Base-by-base conservation (phyloP, 2,797 vertebrate species). In the Poecilia picta region DNA sequence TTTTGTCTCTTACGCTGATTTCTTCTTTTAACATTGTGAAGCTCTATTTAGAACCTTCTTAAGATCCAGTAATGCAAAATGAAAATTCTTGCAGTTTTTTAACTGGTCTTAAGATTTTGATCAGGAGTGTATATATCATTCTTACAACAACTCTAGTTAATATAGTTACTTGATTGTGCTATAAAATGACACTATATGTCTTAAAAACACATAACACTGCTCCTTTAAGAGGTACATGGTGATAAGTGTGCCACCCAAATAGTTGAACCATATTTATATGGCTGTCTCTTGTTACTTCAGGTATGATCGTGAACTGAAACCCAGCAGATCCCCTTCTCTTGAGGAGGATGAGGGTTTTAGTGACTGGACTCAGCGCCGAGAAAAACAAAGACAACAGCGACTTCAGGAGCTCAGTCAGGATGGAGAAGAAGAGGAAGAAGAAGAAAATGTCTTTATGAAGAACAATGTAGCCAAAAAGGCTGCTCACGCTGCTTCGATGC, bases 341-440 rank as follows among this genome's bases (percentile, higher is more conserved):
- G 98, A 98, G 15, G 98, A 99, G 77, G 97, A 99, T 0, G 98
- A 99, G 81, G 98, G 98, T 11, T 99, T 99, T 88, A 95, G 97
- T 0, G 98, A 99, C 91, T 98, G 98, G 98, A 96, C 97, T 33
- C 98, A 97, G 84, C 97, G 95, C 70, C 49, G 96, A 0, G 97
- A 97, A 88, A 95, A 86, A 74, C 92, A 80, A 82, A 95, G 89
- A 70, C 96, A 93, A 85, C 92, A 83, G 79, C 94, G 91, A 7
- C 95, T 91, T 41, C 87, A 90, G 59, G 91, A 94, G 81, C 94
- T 90, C 23, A 53, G 70, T 46, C 81, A 75, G 33, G 91, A 83
- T 55, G 90, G 89, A 1, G 80, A 91, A 2, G 33, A 33, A 33
- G 84, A 89, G 0, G 86, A 89, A 72, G 84, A 87, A 0, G 82